Conservation (phyloP, 1,140 invertebrate species). For the Hestina assimilis region DNA sequence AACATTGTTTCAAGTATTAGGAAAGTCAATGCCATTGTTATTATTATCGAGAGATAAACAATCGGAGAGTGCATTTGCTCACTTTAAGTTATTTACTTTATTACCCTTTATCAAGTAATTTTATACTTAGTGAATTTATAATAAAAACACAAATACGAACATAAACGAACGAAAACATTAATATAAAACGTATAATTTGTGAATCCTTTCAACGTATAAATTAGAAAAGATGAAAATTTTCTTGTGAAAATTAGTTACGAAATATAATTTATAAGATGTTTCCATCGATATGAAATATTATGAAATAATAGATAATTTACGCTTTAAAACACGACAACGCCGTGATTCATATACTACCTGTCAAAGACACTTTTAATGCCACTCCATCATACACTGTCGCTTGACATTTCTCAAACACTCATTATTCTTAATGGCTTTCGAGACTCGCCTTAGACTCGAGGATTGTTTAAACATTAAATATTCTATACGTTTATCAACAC, state of each 20-base stretch:
- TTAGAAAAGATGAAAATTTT: no score
- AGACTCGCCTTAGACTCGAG: conserved; percentile 38
- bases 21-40: conserved; percentile 26
- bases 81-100: not conserved
- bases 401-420: conserved; percentile 54
- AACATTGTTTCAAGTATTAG: conserved; percentile 31
- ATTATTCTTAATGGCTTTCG: conserved; percentile 63
- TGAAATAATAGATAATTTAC: conserved; percentile 22
- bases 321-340: conserved; percentile 36
- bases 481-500: conserved; percentile 23
- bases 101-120: not conserved
- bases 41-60: conserved; percentile 22
- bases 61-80: conserved; percentile 7
- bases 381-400: conserved; percentile 61
- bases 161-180: no score
- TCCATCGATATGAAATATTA: conserved; percentile 10
- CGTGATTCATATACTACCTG: conserved; percentile 63
- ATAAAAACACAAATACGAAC: no score
- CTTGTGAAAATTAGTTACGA: not conserved
- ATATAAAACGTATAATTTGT: no score
- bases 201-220: no score
- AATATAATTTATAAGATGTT: conserved; percentile 4
- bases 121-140: no score
- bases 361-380: conserved; percentile 49
- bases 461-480: conserved; percentile 27